These are phyloP conservation scores for Tachina fera DNA, from an alignment of 2,888 invertebrate genomes.

Conservation along the genomic window DNA sequence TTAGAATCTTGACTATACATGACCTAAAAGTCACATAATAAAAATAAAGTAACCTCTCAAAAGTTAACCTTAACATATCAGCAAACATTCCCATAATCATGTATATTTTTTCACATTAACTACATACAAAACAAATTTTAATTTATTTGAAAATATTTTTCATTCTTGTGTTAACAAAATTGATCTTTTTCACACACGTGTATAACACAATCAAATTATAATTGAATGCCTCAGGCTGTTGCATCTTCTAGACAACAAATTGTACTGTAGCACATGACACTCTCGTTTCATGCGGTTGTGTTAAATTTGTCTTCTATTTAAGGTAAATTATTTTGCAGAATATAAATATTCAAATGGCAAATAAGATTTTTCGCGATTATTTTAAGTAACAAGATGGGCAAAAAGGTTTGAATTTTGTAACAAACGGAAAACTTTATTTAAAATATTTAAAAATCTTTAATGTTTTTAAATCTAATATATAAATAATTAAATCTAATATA, in stretches of 20 bases:
- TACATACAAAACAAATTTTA: background rate
- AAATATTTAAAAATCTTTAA: too few relatives aligned
- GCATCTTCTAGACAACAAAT: conserved; percentile 33
- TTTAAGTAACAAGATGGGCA: background rate
- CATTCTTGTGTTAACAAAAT: conserved; percentile 73
- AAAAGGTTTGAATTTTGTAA: background rate
- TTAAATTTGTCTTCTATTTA: conserved; percentile 35
- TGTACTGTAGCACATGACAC: conserved; percentile 10
- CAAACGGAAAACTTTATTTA: background rate
- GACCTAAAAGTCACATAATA: conserved; percentile 9
- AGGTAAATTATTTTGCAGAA: conserved; percentile 56
- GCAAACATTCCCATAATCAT: background rate
- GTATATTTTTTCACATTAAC: background rate
- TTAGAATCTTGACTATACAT: background rate
- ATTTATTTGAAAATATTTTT: conserved; percentile 26
- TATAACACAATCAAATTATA: conserved; percentile 79
- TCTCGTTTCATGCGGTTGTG: background rate
- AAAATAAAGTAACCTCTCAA: background rate
- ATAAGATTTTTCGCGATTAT: conserved; percentile 46
- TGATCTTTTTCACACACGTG: conserved; percentile 79
- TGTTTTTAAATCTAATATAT: too few relatives aligned
- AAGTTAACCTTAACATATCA: background rate
- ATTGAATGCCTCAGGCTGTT: conserved; percentile 79
- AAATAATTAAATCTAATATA: too few relatives aligned
- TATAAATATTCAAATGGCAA: background rate